Conservation (phyloP, 2,113 vertebrate genomes). For the Heptranchias perlo region DNA sequence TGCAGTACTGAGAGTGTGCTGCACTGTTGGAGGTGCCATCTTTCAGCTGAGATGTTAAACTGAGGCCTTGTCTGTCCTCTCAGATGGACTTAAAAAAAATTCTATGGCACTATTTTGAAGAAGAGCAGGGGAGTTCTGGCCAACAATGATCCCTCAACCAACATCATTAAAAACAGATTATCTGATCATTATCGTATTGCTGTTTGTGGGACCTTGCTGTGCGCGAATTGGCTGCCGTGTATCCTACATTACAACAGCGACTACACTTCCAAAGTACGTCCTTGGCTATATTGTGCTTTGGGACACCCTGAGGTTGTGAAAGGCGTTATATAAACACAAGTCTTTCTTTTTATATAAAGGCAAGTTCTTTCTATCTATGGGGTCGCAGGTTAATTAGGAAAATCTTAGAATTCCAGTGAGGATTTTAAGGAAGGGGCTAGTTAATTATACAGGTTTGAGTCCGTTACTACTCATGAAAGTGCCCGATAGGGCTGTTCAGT, state of each 20-base stretch:
- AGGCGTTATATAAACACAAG: neutral
- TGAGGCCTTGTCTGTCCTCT: neutral
- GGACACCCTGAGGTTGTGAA: neutral
- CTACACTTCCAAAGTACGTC: too few relatives aligned
- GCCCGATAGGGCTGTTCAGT: neutral
- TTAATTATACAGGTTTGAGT: neutral
- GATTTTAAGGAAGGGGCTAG: neutral
- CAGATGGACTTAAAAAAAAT: neutral
- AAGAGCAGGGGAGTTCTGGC: neutral
- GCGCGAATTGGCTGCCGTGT: too few relatives aligned
- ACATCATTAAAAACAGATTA: neutral
- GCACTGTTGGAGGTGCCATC: neutral
- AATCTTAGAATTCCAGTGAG: neutral
- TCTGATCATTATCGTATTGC: too few relatives aligned
- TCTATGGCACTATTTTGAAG: neutral
- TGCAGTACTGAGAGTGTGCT: neutral
- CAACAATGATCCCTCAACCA: neutral
- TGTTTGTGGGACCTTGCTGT: too few relatives aligned
- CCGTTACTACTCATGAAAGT: neutral
- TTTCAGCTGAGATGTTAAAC: neutral
- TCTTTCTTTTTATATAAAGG: neutral
- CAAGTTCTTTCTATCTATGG: neutral
- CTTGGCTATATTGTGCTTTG: neutral
- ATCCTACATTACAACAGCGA: too few relatives aligned
- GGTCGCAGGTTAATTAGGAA: neutral